These are phyloP conservation scores for Patella depressa DNA, from an alignment of 2,888 invertebrate species.

Conservation along the genomic window DNA sequence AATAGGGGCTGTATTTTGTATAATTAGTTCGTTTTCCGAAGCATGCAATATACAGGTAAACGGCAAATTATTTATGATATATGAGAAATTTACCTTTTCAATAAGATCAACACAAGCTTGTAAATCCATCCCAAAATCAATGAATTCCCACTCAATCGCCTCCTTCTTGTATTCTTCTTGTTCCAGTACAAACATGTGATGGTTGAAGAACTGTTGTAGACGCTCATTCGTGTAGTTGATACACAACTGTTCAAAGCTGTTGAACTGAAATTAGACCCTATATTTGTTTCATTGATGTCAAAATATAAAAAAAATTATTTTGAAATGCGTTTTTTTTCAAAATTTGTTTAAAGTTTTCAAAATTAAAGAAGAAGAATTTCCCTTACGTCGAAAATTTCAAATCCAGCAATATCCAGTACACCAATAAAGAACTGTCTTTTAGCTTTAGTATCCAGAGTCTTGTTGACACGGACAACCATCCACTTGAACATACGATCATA, in stretches of 20 bases:
- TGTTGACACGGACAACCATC: slow-evolving; percentile 99
- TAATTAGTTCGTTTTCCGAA: no score
- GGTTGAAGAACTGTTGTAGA: slow-evolving; percentile 98
- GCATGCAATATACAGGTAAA: no score
- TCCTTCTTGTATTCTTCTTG: slow-evolving; percentile 96
- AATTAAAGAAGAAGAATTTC: no score
- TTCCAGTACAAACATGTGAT: slow-evolving; percentile 96
- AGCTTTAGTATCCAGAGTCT: slow-evolving; percentile 97
- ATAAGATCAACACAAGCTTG: slow-evolving; percentile 91
- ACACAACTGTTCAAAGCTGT: slow-evolving; percentile 97
- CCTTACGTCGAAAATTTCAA: slow-evolving; percentile 95
- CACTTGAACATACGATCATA: slow-evolving; percentile 76
- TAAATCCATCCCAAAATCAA: slow-evolving; percentile 97
- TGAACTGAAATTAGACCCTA: slow-evolving; percentile 78
- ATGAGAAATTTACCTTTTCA: slow-evolving; percentile 52
- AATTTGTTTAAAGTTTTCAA: no score
- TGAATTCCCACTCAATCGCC: slow-evolving; percentile 95
- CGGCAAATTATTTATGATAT: no score
- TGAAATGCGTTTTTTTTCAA: no score
- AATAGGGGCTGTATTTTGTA: no score
- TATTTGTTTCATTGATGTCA: background rate
- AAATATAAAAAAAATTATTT: no score
- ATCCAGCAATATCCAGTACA: slow-evolving; percentile 99
- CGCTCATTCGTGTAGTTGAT: slow-evolving; percentile 99
- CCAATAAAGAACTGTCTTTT: slow-evolving; percentile 99